Percentiles rank a stretch among this genome's conserved stretches.
These are phyloP conservation scores for Mya arenaria DNA, from an alignment of 1,140 invertebrate species.

Conservation along the genomic window DNA sequence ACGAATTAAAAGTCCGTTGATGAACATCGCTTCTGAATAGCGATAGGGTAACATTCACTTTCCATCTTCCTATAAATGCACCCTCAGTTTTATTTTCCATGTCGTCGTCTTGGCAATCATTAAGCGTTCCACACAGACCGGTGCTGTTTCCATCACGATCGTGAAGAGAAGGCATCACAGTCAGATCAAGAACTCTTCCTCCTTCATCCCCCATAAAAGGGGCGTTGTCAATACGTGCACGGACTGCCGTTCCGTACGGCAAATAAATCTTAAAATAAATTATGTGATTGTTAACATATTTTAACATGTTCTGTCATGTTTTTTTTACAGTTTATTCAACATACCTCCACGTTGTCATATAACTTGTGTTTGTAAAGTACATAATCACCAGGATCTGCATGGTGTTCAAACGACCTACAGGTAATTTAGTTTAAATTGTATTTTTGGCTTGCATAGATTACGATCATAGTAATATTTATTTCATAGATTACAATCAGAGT, in stretches of 20 bases:
- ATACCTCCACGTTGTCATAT: background rate
- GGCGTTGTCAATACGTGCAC: conserved; percentile 16
- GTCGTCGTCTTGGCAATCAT: conserved; percentile 15
- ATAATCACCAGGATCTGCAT: background rate
- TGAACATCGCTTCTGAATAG: background rate
- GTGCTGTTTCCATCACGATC: conserved; percentile 6
- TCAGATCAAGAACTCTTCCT: conserved; percentile 14
- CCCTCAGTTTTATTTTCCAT: background rate
- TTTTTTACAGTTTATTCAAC: background rate
- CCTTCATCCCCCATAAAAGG: conserved; percentile 1
- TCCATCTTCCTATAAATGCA: conserved; percentile 21
- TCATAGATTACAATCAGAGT: background rate
- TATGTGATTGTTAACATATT: background rate
- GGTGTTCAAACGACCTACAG: background rate
- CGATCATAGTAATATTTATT: background rate
- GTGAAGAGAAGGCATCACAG: conserved; percentile 17
- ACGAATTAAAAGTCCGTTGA: background rate
- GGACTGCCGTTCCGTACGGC: conserved; percentile 23
- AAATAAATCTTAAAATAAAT: conserved; percentile 23
- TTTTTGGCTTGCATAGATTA: background rate
- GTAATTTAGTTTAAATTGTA: background rate
- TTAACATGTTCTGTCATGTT: background rate
- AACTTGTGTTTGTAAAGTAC: background rate
- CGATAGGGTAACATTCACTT: background rate
- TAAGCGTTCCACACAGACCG: conserved; percentile 31